Base-by-base conservation (phyloP, 2,888 invertebrate species). In the Ecliptopera silaceata region DNA sequence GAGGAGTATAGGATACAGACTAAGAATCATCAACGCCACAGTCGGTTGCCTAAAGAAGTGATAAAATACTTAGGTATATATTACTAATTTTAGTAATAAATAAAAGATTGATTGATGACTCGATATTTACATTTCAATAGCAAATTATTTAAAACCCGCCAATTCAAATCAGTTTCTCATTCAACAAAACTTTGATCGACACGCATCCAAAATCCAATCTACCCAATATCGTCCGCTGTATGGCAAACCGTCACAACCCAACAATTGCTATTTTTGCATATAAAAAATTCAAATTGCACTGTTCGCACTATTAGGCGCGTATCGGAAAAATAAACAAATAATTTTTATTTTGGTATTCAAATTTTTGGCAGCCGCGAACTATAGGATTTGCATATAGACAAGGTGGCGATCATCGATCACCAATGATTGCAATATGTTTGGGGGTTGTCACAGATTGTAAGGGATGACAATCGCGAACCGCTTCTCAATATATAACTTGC, bases 331-430 rank as follows among this genome's bases (percentile, higher is more conserved):
- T 80, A 81, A 81, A 80, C 83, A 87, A 85, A 71, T 71, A 77
- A 68, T 63, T 74, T 74, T 71, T 74, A 87, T 89, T 59, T 89
- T 88, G 83, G 82, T 86, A 82, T 86, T 88, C 86, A 88, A 88
- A 89, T 89, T 78, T 78, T 70, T 71, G 73, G 58, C 75, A 67
- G 69, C 77, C 77, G 77, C 74, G 69, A 80, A 81, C 75, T 77
- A 79, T 74, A 56, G 61, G 61, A 89, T 90, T 90, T 88, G 84
- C 90, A 90, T 90, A 86, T 88, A 89, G 82, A 90, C 84, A 83
- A 85, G 81, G 77, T 77, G 69, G 62, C 74, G 69, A 80, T 83
- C 78, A 85, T 84, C 82, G 80, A 88, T 88, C 84, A 85, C 62
- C 61, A 69, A 76, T 80, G 65, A 82, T 85, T 80, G 81, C 80